phyloP scores from a whole-genome alignment of 2,888 invertebrate genomes.

The Apodemia hepburni region DNA sequence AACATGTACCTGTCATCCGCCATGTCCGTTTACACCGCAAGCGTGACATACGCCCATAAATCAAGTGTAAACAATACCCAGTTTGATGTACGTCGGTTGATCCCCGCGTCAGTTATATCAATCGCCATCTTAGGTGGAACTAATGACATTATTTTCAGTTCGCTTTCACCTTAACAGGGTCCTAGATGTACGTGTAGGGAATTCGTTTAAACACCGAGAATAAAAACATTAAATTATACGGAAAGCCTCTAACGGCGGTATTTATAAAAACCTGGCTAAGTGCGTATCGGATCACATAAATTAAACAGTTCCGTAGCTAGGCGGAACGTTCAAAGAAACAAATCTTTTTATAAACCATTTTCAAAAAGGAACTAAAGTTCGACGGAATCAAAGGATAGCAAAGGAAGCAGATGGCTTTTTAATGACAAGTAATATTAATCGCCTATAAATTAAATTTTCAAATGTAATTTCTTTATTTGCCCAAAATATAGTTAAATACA shows the following conservation, averaged over 20 bases:
- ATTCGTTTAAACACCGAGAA: neutral
- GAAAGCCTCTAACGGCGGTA: neutral
- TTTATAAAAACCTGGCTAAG: neutral
- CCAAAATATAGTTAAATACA: too few relatives aligned
- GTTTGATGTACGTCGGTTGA: slow-evolving; percentile 28
- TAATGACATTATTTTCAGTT: slow-evolving; percentile 14
- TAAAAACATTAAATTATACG: slow-evolving; percentile 7
- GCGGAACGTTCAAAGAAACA: neutral
- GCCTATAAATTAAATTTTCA: too few relatives aligned
- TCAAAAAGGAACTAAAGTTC: too few relatives aligned
- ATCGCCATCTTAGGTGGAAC: slow-evolving; percentile 20
- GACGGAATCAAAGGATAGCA: too few relatives aligned
- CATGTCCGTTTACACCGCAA: slow-evolving; percentile 27
- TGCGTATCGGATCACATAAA: neutral
- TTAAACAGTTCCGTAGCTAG: neutral
- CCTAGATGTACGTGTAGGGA: neutral
- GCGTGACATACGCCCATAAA: slow-evolving; percentile 29
- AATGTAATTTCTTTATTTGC: too few relatives aligned
- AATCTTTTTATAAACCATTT: too few relatives aligned
- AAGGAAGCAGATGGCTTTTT: too few relatives aligned
- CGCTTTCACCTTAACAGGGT: slow-evolving; percentile 12
- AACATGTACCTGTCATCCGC: slow-evolving; percentile 24
- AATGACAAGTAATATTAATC: too few relatives aligned
- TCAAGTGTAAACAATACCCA: slow-evolving; percentile 30
- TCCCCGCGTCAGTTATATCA: slow-evolving; percentile 26